Percentiles rank a stretch among this genome's conserved stretches.
These are phyloP conservation scores for Hyposoter dolosus DNA, from an alignment of 2,888 invertebrate genomes.

Conservation along the genomic window DNA sequence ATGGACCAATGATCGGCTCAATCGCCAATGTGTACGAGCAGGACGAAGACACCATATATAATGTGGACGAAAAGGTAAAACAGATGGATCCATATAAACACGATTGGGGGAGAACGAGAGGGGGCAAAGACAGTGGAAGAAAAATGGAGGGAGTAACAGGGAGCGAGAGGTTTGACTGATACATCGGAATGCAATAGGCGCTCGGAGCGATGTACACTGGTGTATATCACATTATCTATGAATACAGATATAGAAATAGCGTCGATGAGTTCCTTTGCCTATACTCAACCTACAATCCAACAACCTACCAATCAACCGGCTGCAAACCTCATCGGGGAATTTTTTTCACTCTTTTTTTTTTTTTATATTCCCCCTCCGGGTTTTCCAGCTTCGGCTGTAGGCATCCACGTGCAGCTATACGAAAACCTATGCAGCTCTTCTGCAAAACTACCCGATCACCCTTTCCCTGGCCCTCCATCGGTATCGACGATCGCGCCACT, in stretches of 20 bases:
- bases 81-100: constrained; percentile 55
- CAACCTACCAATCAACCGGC: constrained; percentile 84
- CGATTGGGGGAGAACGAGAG: neutral
- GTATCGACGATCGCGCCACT: constrained; percentile 63
- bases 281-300: constrained; percentile 64
- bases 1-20: constrained; percentile 60
- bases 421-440: constrained; percentile 59
- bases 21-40: constrained; percentile 45
- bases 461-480: constrained; percentile 30
- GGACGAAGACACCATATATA: constrained; percentile 37
- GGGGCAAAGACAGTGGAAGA: constrained; percentile 18
- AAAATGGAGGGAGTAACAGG: constrained; percentile 8
- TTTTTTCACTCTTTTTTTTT: constrained; percentile 76
- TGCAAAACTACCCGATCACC: constrained; percentile 54
- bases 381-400: constrained; percentile 65
- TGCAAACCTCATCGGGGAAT: constrained; percentile 82
- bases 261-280: constrained; percentile 55
- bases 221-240: constrained; percentile 28
- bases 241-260: constrained; percentile 28
- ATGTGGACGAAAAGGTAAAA: constrained; percentile 54
- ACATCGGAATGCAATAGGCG: constrained; percentile 50
- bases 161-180: constrained; percentile 10
- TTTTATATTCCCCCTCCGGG: constrained; percentile 78
- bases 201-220: constrained; percentile 19
- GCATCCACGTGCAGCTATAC: constrained; percentile 60